A percentile compares a stretch with the other conserved stretches of the same genome.
phyloP scores from a whole-genome alignment of 2,797 vertebrate genomes.

The Ceyx erithaca region DNA sequence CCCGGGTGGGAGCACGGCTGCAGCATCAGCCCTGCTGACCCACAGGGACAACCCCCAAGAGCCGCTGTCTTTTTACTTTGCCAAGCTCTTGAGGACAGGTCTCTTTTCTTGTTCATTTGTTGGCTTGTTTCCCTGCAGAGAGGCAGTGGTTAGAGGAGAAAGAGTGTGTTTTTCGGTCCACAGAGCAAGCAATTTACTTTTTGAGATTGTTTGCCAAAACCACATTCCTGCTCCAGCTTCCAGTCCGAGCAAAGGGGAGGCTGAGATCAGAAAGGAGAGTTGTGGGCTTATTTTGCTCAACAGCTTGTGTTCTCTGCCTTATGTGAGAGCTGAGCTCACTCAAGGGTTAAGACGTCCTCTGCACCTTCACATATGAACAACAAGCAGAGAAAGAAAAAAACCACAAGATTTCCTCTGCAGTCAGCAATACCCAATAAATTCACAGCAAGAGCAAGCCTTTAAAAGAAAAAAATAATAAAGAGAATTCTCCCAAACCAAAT shows the following conservation, averaged over 20 bases:
- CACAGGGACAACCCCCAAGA: neutral
- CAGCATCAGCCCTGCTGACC: neutral
- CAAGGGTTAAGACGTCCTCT: constrained; percentile 1
- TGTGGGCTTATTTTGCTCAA: neutral
- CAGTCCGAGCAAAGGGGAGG: constrained; percentile 8
- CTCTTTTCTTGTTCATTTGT: constrained; percentile 6
- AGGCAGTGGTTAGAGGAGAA: neutral
- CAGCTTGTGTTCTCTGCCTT: neutral
- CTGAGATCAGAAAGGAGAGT: neutral
- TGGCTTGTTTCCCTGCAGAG: constrained; percentile 11
- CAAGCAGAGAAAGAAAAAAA: constrained; percentile 27
- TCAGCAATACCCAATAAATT: constrained; percentile 26
- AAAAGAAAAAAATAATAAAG: neutral
- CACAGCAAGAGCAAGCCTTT: neutral
- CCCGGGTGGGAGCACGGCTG: neutral
- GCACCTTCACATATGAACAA: constrained; percentile 17
- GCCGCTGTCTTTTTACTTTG: neutral
- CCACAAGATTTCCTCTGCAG: constrained; percentile 29
- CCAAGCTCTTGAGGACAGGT: neutral
- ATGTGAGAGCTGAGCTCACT: constrained; percentile 1
- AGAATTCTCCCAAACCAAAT: neutral
- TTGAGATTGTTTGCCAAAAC: constrained; percentile 25
- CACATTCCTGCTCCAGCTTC: constrained; percentile 20
- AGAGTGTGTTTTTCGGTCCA: constrained; percentile 40
- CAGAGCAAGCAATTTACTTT: constrained; percentile 40